Percentiles rank a stretch among this genome's conserved stretches.
phyloP scores from a whole-genome alignment of 2,113 vertebrate species.

The Hydropotes inermis region DNA sequence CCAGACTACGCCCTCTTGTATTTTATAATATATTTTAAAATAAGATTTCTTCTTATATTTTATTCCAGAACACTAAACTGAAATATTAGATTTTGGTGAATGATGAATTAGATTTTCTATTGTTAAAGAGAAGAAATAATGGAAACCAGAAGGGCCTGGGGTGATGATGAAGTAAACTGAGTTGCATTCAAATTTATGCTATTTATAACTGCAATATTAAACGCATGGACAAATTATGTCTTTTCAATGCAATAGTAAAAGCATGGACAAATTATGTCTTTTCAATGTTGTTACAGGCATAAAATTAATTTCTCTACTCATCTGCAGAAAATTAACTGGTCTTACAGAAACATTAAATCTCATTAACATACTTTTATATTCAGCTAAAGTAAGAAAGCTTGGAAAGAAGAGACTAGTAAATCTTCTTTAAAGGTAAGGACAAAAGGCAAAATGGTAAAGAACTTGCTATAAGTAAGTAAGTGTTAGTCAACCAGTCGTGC shows the following conservation, averaged over 20 bases:
- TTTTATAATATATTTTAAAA: background rate
- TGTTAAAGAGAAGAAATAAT: background rate
- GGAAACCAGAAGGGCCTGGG: background rate
- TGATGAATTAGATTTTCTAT: background rate
- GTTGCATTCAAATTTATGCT: background rate
- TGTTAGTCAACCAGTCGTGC: too few species aligned
- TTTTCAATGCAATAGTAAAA: background rate
- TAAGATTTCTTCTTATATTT: background rate
- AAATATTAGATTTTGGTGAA: background rate
- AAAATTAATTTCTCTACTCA: conserved; percentile 33
- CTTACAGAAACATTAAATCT: background rate
- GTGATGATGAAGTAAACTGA: background rate
- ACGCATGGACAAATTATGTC: background rate
- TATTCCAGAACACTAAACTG: background rate
- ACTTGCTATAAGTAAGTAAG: background rate
- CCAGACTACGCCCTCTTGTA: background rate
- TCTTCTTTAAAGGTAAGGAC: background rate
- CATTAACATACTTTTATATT: background rate
- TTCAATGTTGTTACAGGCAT: background rate
- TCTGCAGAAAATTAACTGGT: conserved; percentile 10
- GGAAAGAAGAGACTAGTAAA: background rate
- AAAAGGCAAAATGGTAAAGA: background rate
- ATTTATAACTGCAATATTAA: background rate
- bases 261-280: background rate
- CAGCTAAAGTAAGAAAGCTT: background rate